A percentile compares a stretch with the other conserved stretches of the same genome.
These are phyloP conservation scores for Rhinella marina DNA, from an alignment of 2,797 vertebrate species.

Conservation along the genomic window DNA sequence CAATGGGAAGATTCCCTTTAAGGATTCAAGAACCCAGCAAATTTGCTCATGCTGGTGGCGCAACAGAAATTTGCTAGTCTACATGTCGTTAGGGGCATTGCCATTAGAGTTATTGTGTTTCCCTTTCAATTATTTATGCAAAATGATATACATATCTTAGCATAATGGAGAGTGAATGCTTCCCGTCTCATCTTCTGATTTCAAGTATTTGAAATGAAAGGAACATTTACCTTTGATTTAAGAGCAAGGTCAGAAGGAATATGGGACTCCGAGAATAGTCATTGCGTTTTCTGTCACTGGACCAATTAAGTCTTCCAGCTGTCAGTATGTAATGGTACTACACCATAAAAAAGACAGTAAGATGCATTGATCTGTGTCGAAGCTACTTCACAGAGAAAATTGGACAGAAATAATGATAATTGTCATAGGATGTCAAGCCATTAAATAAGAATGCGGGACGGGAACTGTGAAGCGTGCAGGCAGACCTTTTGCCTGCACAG, in stretches of 20 bases:
- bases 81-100: background rate
- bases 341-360: constrained; percentile 70
- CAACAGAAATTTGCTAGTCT: background rate
- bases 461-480: constrained; percentile 57
- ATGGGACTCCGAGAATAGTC: constrained; percentile 65
- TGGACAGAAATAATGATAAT: constrained; percentile 69
- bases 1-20: background rate
- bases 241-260: constrained; percentile 73
- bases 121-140: constrained; percentile 26
- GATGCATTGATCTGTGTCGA: constrained; percentile 75
- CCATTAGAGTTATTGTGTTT: background rate
- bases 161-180: background rate
- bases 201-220: constrained; percentile 63
- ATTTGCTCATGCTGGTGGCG: background rate
- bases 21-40: background rate
- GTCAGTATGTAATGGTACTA: constrained; percentile 68
- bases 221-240: constrained; percentile 71
- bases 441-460: constrained; percentile 67
- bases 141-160: constrained; percentile 18
- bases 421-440: constrained; percentile 66
- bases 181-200: constrained; percentile 23
- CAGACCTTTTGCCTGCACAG: constrained; percentile 42
- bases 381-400: constrained; percentile 68
- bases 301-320: constrained; percentile 78
- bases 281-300: constrained; percentile 72